These are phyloP conservation scores for Papilio demoleus DNA, from an alignment of 2,888 invertebrate species.

Conservation along the genomic window DNA sequence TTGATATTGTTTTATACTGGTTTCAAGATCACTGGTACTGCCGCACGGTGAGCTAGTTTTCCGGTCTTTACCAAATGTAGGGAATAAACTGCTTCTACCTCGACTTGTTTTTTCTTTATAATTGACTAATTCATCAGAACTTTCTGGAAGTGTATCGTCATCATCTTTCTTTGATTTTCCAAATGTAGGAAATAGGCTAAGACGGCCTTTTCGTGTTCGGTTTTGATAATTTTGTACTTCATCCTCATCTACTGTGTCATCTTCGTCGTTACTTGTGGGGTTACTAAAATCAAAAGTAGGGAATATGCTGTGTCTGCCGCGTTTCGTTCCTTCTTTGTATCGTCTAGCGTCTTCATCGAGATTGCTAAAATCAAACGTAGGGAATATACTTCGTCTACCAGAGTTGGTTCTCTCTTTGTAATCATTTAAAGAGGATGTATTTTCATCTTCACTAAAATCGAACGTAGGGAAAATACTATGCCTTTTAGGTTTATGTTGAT, in stretches of 20 bases:
- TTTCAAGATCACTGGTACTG: conserved; percentile 65
- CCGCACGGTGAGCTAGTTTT: conserved; percentile 65
- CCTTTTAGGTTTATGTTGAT: conserved; percentile 67
- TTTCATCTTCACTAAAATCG: conserved; percentile 68
- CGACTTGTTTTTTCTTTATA: conserved; percentile 73
- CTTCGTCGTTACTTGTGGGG: conserved; percentile 64
- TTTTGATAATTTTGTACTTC: conserved; percentile 74
- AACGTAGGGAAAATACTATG: conserved; percentile 75
- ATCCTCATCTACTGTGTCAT: conserved; percentile 72
- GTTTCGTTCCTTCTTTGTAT: conserved; percentile 71
- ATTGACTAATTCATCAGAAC: conserved; percentile 73
- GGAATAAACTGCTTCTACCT: conserved; percentile 72
- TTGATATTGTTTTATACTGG: conserved; percentile 72
- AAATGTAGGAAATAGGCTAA: conserved; percentile 75
- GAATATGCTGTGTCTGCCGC: conserved; percentile 73
- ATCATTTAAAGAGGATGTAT: conserved; percentile 56
- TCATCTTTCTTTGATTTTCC: conserved; percentile 63
- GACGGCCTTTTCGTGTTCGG: conserved; percentile 70
- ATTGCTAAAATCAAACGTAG: conserved; percentile 74
- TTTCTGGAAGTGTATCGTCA: conserved; percentile 72
- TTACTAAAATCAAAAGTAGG: conserved; percentile 73
- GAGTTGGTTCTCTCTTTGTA: conserved; percentile 69
- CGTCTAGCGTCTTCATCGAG: conserved; percentile 64
- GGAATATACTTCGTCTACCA: conserved; percentile 74
- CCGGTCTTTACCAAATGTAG: conserved; percentile 73